Conservation (phyloP, 23 tunicate genomes). For the Trididemnum clinides region DNA sequence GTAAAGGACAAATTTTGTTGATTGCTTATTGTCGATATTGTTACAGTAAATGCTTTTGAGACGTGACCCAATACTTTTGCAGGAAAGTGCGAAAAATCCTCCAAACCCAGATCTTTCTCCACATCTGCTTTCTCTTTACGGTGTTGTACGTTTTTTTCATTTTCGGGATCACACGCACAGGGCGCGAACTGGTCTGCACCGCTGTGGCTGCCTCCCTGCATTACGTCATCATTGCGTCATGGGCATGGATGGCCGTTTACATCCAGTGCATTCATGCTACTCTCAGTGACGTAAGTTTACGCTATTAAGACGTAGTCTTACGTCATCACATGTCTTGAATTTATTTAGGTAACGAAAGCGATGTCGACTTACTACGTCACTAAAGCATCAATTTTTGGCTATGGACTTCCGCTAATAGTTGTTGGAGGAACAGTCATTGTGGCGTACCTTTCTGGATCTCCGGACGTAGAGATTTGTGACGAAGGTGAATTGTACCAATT, state of each 20-base stretch:
- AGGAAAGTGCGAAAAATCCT: slow-evolving; percentile 11
- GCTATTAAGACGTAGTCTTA: too few species aligned
- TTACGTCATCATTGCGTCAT: slow-evolving; percentile 1
- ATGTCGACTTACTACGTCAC: not conserved
- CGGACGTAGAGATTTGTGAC: too few species aligned
- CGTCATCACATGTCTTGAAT: too few species aligned
- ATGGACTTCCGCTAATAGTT: not conserved
- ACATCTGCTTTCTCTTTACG: not conserved
- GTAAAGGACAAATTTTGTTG: too few species aligned
- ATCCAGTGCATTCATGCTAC: slow-evolving; percentile 5
- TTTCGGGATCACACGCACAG: not conserved
- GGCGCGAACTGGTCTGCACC: not conserved
- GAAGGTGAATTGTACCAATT: too few species aligned
- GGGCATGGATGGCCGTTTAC: slow-evolving; percentile 51
- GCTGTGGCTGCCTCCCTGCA: slow-evolving; percentile 19
- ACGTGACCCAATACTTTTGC: too few species aligned
- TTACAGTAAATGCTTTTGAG: too few species aligned
- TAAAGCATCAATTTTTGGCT: slow-evolving; percentile 3
- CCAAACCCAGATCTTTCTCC: slow-evolving; percentile 16
- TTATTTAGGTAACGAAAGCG: too few species aligned
- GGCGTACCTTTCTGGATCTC: too few species aligned
- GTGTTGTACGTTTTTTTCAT: not conserved
- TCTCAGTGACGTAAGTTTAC: slow-evolving; percentile 23
- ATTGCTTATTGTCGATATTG: too few species aligned
- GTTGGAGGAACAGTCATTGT: not conserved